Evolutionary conservation across 2,797 vertebrate genomes (phyloP).

Genomic region (Melanotaenia maccullochi): DNA sequence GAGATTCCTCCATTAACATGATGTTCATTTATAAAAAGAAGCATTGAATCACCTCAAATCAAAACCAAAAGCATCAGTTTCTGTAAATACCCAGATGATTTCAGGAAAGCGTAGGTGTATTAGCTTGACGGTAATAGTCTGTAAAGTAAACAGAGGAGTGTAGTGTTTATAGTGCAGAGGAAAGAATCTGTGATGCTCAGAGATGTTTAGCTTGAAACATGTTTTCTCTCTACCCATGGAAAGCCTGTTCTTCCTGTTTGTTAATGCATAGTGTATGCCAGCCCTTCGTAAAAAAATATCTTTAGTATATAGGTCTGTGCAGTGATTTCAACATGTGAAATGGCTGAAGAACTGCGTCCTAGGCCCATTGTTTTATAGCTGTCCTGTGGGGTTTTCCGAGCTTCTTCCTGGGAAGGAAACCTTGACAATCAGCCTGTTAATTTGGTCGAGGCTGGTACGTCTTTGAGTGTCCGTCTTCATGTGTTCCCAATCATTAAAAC

Average conservation of each 20-base stretch:
- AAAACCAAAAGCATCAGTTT: no score
- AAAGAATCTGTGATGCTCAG: neutral
- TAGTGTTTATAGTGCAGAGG: neutral
- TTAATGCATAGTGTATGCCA: slow-evolving; percentile 26
- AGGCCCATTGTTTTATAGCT: slow-evolving; percentile 68
- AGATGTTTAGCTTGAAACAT: neutral
- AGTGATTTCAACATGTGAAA: slow-evolving; percentile 47
- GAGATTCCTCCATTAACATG: no score
- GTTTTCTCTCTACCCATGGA: slow-evolving; percentile 8
- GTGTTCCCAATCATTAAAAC: slow-evolving; percentile 8
- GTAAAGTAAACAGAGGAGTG: neutral
- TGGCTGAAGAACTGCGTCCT: slow-evolving; percentile 55
- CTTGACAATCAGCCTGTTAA: slow-evolving; percentile 56
- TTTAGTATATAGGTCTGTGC: slow-evolving; percentile 49
- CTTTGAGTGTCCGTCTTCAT: slow-evolving; percentile 6
- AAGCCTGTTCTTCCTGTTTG: slow-evolving; percentile 61
- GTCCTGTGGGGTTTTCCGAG: slow-evolving; percentile 25
- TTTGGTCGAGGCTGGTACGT: slow-evolving; percentile 22
- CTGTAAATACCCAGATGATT: neutral
- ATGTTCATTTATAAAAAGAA: no score
- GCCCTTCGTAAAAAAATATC: slow-evolving; percentile 57
- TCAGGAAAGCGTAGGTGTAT: neutral
- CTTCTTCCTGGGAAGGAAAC: slow-evolving; percentile 66
- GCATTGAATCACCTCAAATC: no score
- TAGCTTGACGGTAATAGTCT: neutral